Evolutionary conservation across 2,888 invertebrate genomes (phyloP).

Genomic region (Lochmaea capreae): DNA sequence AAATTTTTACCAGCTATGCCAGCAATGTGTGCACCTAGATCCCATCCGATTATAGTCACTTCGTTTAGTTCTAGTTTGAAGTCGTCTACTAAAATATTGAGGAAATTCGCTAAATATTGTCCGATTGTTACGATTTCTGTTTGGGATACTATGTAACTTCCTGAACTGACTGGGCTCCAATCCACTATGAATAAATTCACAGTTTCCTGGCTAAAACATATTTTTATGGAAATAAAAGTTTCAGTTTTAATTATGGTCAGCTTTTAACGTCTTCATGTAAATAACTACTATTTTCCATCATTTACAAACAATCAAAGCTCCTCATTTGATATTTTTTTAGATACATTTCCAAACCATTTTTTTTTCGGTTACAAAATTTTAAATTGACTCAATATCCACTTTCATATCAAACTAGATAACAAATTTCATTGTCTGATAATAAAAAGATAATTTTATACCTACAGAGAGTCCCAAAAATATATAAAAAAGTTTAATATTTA

Average conservation of each 20-base stretch:
- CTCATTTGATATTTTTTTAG: too few species aligned
- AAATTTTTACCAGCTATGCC: slow-evolving; percentile 46
- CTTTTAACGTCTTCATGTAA: too few species aligned
- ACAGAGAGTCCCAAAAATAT: background rate
- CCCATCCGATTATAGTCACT: slow-evolving; percentile 47
- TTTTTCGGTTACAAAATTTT: too few species aligned
- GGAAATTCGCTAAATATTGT: slow-evolving; percentile 49
- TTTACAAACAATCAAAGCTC: too few species aligned
- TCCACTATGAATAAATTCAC: slow-evolving; percentile 59
- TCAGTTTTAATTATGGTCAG: too few species aligned
- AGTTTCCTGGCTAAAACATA: slow-evolving; percentile 44
- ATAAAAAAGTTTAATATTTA: background rate
- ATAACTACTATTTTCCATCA: too few species aligned
- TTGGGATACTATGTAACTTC: slow-evolving; percentile 44
- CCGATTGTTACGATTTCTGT: slow-evolving; percentile 49
- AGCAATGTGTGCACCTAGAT: slow-evolving; percentile 58
- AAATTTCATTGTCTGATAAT: too few species aligned
- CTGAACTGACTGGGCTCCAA: slow-evolving; percentile 51
- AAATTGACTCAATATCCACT: too few species aligned
- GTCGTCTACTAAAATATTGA: slow-evolving; percentile 32
- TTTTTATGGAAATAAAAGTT: too few species aligned
- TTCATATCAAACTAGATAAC: too few species aligned
- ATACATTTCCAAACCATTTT: too few species aligned
- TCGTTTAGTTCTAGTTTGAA: slow-evolving; percentile 29
- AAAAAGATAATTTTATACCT: too few species aligned